Base-by-base conservation (phyloP, 2,113 vertebrate genomes). In the Alexandromys fortis region DNA sequence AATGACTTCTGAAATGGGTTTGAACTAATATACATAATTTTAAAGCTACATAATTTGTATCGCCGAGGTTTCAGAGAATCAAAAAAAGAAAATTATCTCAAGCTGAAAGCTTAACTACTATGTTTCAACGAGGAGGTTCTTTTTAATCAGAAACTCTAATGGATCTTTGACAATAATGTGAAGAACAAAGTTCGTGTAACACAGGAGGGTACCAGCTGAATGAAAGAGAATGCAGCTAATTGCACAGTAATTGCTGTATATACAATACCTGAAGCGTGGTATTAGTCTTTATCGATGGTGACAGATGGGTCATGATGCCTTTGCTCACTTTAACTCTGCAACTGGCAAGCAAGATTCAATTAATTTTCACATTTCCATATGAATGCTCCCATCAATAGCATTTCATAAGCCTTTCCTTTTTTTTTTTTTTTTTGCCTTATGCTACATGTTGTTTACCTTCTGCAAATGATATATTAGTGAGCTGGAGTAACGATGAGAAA, bases 101-200 rank as follows among this genome's bases (percentile, higher is more conserved):
- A 81, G 77, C 52, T 96, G 95, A 97, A 97, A 97, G 93, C 95
- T 96, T 97, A 97, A 98, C 96, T 96, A 97, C 96, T 78, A 97
- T 89, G 76, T 96, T 97, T 97, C 93, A 97, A 96, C 22, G 61
- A 90, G 30, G 63, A 96, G 90, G 38, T 95, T 82, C 22, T 93
- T 97, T 97, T 90, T 94, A 77, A 96, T 97, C 93, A 96, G 81
- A 89, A 97, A 92, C 61, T 33, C 93, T 97, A 98, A 97, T 96
- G 95, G 95, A 97, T 95, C 92, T 90, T 94, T 97, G 96, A 97
- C 95, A 98, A 96, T 96, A 96, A 96, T 86, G 83, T 86, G 89
- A 86, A 72, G 85, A 96, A 95, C 79, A 88, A 95, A 96, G 96
- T 95, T 97, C 47, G 61, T 96, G 93, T 95, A 93, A 96, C 95